Evolutionary conservation across 2,797 vertebrate genomes (phyloP).

Genomic region (Centropyge bicolor): DNA sequence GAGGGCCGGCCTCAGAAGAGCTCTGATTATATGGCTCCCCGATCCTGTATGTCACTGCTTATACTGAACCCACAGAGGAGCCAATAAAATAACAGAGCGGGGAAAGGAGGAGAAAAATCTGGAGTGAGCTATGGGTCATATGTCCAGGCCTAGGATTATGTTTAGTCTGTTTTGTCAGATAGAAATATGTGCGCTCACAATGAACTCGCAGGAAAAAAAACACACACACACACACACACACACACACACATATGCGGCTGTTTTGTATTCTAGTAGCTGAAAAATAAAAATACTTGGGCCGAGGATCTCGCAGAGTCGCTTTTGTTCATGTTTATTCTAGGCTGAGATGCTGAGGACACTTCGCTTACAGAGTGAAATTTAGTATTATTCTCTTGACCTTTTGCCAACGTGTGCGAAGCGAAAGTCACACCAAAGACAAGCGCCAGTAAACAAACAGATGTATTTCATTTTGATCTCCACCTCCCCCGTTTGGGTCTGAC

Average conservation of each 20-base stretch:
- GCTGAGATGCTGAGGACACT: slow-evolving; percentile 71
- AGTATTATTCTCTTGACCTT: slow-evolving; percentile 22
- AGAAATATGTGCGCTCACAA: slow-evolving; percentile 83
- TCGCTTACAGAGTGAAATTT: not conserved
- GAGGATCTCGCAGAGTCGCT: slow-evolving; percentile 72
- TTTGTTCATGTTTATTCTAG: slow-evolving; percentile 75
- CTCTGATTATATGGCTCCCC: slow-evolving; percentile 70
- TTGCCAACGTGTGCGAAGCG: slow-evolving; percentile 1
- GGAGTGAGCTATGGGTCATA: slow-evolving; percentile 65
- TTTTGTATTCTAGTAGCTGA: slow-evolving; percentile 76
- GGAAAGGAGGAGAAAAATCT: slow-evolving; percentile 51
- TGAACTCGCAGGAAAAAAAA: slow-evolving; percentile 55
- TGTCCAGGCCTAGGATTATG: slow-evolving; percentile 74
- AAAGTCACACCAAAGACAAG: slow-evolving; percentile 23
- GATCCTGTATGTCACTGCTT: slow-evolving; percentile 39
- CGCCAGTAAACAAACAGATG: slow-evolving; percentile 49
- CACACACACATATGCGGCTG: slow-evolving; percentile 36
- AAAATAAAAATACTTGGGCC: slow-evolving; percentile 76
- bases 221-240: slow-evolving; percentile 34
- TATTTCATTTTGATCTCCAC: slow-evolving; percentile 41
- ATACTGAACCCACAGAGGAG: slow-evolving; percentile 68
- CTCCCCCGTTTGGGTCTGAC: slow-evolving; percentile 40
- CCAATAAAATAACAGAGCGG: slow-evolving; percentile 70
- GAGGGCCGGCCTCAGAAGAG: slow-evolving; percentile 46
- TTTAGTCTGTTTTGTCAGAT: slow-evolving; percentile 87